Evolutionary conservation across 2,888 invertebrate genomes (phyloP).

Genomic region (Ichneumon xanthorius): DNA sequence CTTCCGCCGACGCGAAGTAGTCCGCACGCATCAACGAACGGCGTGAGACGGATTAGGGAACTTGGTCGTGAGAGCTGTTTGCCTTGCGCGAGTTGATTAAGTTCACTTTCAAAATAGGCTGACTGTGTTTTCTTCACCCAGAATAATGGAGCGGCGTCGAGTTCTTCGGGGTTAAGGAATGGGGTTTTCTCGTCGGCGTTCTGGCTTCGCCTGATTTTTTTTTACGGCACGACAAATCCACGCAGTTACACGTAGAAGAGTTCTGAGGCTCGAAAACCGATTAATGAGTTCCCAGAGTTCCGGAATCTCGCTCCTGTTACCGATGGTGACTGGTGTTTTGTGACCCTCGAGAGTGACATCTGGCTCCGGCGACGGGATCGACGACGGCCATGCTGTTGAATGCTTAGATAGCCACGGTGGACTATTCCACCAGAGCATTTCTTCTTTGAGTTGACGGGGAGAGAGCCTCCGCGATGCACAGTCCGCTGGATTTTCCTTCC

Average conservation of each 20-base stretch:
- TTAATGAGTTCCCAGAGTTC: conserved; percentile 28
- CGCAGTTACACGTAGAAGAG: conserved; percentile 28
- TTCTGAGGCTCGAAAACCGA: conserved; percentile 35
- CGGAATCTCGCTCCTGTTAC: neutral
- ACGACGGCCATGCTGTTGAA: conserved; percentile 44
- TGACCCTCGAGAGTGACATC: conserved; percentile 29
- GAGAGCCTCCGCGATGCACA: conserved; percentile 58
- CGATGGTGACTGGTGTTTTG: conserved; percentile 16
- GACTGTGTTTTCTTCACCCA: no score
- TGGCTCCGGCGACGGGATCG: conserved; percentile 10
- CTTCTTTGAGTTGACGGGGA: conserved; percentile 34
- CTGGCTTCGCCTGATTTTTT: neutral
- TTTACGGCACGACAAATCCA: conserved; percentile 30
- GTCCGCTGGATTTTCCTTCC: conserved; percentile 62
- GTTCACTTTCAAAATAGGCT: no score
- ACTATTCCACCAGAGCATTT: conserved; percentile 57
- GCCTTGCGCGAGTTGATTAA: no score
- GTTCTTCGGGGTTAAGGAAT: conserved; percentile 15
- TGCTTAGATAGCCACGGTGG: conserved; percentile 53
- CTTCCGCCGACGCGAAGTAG: no score
- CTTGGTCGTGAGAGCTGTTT: no score
- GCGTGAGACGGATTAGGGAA: no score
- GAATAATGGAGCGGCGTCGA: conserved; percentile 34
- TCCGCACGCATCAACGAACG: no score
- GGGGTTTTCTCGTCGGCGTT: neutral